Conservation (phyloP, 1,140 invertebrate genomes). For the Drosophila erecta region DNA sequence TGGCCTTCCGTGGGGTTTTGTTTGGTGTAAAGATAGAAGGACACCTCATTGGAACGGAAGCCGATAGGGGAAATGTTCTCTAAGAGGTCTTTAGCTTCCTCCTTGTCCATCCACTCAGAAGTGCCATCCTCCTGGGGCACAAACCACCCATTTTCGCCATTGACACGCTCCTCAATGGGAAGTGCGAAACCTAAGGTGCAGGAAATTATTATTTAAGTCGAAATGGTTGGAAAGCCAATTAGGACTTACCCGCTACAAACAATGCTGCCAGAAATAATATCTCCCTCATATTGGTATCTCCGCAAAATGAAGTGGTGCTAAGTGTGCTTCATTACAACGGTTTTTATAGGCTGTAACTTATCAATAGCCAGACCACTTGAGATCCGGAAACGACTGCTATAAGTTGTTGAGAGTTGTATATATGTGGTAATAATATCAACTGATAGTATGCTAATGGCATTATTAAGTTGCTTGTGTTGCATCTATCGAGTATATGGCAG, state of each 20-base stretch:
- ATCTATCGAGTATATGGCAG: not conserved
- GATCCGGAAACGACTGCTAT: not conserved
- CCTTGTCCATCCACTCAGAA: conserved; percentile 42
- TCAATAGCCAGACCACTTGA: not conserved
- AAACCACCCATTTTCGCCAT: conserved; percentile 57
- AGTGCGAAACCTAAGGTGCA: conserved; percentile 36
- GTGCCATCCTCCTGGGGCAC: conserved; percentile 43
- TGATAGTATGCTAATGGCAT: too few relatives aligned
- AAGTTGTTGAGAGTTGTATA: too few relatives aligned
- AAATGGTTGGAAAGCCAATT: not conserved
- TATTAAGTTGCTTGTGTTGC: not conserved
- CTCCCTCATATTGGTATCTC: conserved; percentile 30
- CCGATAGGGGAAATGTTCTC: too few relatives aligned
- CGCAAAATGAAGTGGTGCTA: not conserved
- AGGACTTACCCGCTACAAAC: conserved; percentile 26
- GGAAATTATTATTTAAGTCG: too few relatives aligned
- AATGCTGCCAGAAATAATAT: conserved; percentile 7
- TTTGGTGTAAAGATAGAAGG: conserved; percentile 68
- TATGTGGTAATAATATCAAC: not conserved
- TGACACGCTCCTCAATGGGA: conserved; percentile 35
- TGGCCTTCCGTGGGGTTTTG: conserved; percentile 40
- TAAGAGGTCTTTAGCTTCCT: conserved; percentile 39
- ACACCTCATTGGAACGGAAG: conserved; percentile 42
- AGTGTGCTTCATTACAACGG: conserved; percentile 7
- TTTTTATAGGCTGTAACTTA: conserved; percentile 33